Conservation (phyloP, 2,113 vertebrate genomes). For the Indicator maculatus region DNA sequence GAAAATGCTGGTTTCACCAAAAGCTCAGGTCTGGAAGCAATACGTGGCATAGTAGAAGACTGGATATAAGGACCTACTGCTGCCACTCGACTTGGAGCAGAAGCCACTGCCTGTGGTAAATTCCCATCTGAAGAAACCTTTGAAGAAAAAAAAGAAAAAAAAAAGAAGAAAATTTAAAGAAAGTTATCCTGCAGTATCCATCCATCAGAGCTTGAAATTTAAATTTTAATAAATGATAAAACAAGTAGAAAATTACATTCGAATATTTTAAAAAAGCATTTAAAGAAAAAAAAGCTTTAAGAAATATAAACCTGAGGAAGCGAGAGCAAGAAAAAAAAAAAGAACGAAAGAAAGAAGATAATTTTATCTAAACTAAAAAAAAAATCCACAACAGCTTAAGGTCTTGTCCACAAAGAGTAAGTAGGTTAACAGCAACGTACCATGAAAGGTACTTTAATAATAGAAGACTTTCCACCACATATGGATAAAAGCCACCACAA, state of each 20-base stretch:
- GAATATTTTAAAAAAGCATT: background rate
- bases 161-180: background rate
- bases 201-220: background rate
- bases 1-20: constrained; percentile 89
- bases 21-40: constrained; percentile 85
- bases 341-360: too few relatives aligned
- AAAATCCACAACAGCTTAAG: rapidly evolving
- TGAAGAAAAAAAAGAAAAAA: background rate
- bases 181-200: background rate
- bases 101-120: constrained; percentile 78
- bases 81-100: constrained; percentile 88
- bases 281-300: background rate
- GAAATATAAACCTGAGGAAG: background rate
- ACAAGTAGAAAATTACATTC: background rate
- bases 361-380: too few relatives aligned
- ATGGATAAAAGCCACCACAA: background rate
- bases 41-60: constrained; percentile 93
- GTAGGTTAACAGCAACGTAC: background rate
- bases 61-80: constrained; percentile 97
- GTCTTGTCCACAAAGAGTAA: background rate
- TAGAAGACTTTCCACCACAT: background rate
- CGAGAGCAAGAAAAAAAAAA: background rate
- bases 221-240: background rate
- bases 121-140: constrained; percentile 84
- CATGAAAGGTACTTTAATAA: constrained; percentile 36